Evolutionary conservation across 2,888 invertebrate genomes (phyloP), one percentile per base, ranked within the genome.

Genomic region (Spialia ferax): DNA sequence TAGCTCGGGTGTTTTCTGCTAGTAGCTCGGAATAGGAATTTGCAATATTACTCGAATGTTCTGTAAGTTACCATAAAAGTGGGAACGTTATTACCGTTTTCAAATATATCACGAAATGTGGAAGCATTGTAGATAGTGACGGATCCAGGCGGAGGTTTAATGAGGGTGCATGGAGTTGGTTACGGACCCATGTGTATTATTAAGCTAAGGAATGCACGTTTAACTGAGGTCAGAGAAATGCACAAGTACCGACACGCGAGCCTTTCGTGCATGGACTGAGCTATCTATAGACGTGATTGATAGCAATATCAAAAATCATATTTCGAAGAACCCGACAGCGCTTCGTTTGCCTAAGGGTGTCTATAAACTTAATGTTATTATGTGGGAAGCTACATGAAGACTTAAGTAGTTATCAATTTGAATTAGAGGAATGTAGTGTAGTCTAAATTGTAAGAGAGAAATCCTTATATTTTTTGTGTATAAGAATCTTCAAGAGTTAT

Each of bases 111-210:
- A 62, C 50, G 62, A 83, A 81, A 85, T 83, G 82, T 81, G 82
- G 80, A 76, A 80, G 79, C 80, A 57, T 62, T 68, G 56, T 57
- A 56, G 61, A 62, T 61, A 56, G 55, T 45, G 55, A 8, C 57
- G 59, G 35, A 62, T 61, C 35, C 42, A 56, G 79, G 78, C 84
- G 32, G 11, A 35, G 32, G 32, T 32, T 83, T 93, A 92, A 92
- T 92, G 88, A 91, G 88, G 83, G 82, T 81, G 82, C 32, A 84
- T 81, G 79, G 80, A 74, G 88, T 88, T 93, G 87, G 90, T 89
- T 90, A 88, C 83, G 87, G 77, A 80, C 85, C 86, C 85, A 87
- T 87, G 87, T 89, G 91, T 92, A 90, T 91, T 92, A 92, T 92
- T 92, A 92, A 82, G 87, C 89, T 89, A 91, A 89, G 93, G 93